phyloP scores from a whole-genome alignment of 1,140 invertebrate species.

The Andrena cerasifolii region DNA sequence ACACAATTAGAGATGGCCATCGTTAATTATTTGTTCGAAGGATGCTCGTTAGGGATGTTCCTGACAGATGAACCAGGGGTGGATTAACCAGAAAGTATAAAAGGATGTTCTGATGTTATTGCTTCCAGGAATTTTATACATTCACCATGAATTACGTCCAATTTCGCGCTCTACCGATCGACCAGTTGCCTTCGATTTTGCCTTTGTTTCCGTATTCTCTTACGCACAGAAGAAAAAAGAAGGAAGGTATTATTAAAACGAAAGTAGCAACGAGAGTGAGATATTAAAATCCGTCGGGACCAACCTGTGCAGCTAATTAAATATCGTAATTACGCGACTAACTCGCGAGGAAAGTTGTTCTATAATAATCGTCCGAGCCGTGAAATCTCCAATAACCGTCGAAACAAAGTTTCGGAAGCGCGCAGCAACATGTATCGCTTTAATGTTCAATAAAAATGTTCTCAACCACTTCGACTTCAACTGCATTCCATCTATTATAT shows the following conservation, averaged over 20 bases:
- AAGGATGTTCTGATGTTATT: background rate
- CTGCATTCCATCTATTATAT: background rate
- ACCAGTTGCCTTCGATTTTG: constrained; percentile 30
- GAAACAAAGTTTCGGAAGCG: background rate
- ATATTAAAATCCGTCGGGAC: constrained; percentile 53
- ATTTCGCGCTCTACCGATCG: constrained; percentile 30
- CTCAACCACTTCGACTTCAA: background rate
- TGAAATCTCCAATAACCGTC: background rate
- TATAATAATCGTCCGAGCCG: constrained; percentile 9
- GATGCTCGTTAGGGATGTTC: constrained; percentile 37
- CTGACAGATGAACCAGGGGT: constrained; percentile 14
- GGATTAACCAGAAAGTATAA: background rate
- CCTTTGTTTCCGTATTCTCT: constrained; percentile 24
- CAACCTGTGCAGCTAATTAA: constrained; percentile 51
- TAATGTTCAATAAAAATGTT: constrained; percentile 25
- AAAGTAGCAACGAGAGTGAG: constrained; percentile 6
- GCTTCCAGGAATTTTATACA: background rate
- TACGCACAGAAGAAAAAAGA: background rate
- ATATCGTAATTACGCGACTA: constrained; percentile 30
- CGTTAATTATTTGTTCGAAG: constrained; percentile 35
- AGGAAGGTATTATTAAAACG: constrained; percentile 2
- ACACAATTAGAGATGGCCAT: constrained; percentile 30
- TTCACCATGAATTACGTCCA: constrained; percentile 29
- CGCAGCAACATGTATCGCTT: constrained; percentile 13
- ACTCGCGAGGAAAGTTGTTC: constrained; percentile 29